Conservation (phyloP, 1,140 invertebrate genomes). For the Orchestia grillus region DNA sequence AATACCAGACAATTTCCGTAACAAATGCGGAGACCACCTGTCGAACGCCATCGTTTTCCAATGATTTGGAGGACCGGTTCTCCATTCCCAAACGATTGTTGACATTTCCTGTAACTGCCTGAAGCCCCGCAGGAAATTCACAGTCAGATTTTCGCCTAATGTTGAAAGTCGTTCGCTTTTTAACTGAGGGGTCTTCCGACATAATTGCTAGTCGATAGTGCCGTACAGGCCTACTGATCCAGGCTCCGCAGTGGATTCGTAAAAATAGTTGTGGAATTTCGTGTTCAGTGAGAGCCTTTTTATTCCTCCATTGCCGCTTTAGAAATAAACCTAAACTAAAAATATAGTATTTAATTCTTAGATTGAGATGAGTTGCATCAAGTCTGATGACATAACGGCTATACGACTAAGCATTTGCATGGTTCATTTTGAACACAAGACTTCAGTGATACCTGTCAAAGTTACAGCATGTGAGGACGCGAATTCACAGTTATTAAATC, state of each 20-base stretch:
- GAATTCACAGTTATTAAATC: no score
- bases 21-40: conserved; percentile 20
- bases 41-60: conserved; percentile 41
- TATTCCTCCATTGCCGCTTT: background rate
- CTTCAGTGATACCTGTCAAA: no score
- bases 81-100: background rate
- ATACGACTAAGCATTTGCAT: no score
- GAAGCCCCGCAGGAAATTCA: background rate
- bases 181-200: background rate
- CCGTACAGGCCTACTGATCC: background rate
- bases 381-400: background rate
- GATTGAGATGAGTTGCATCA: background rate
- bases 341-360: background rate
- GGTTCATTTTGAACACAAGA: no score
- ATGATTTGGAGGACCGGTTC: conserved; percentile 10
- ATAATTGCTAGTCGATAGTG: background rate
- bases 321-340: background rate
- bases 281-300: background rate
- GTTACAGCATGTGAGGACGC: no score
- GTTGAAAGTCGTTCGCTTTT: background rate
- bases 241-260: background rate
- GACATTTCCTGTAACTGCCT: conserved; percentile 3
- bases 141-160: background rate
- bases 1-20: background rate
- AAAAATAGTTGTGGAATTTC: background rate